A percentile compares a stretch with the other conserved stretches of the same genome.
These are phyloP conservation scores for Aurelia aurita DNA, from an alignment of 30 jellyfish, hydroid and myxozoan genomes.

Conservation along the genomic window DNA sequence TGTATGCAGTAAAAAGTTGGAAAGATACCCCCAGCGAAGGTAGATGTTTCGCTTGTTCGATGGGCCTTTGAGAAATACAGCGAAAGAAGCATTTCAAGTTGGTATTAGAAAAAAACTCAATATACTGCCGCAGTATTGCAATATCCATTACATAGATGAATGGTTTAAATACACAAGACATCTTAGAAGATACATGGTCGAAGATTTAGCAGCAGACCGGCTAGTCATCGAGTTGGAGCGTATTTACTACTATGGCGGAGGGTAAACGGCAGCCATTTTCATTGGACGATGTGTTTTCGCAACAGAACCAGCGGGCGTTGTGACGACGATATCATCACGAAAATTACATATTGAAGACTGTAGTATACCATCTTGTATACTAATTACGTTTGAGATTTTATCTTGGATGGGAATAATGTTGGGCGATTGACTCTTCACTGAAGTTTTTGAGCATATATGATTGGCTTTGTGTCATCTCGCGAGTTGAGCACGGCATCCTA, in stretches of 20 bases:
- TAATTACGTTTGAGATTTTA: slow-evolving; percentile 10
- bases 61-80: slow-evolving; percentile 73
- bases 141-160: background rate
- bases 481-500: slow-evolving; percentile 51
- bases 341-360: slow-evolving; percentile 9
- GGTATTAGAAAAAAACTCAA: background rate
- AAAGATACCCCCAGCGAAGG: slow-evolving; percentile 95
- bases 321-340: slow-evolving; percentile 46
- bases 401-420: slow-evolving; percentile 46
- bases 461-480: slow-evolving; percentile 49
- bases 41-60: slow-evolving; percentile 95
- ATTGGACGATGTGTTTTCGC: slow-evolving; percentile 74
- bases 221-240: slow-evolving; percentile 18
- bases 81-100: slow-evolving; percentile 47
- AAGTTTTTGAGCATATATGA: slow-evolving; percentile 59
- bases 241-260: slow-evolving; percentile 36
- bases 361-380: slow-evolving; percentile 60
- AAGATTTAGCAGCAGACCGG: background rate
- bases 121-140: background rate
- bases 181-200: background rate
- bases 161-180: too few species aligned
- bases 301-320: slow-evolving; percentile 70
- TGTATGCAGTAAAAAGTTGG: slow-evolving; percentile 73
- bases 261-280: slow-evolving; percentile 80
- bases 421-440: slow-evolving; percentile 22